These are phyloP conservation scores for Colossoma macropomum DNA, from an alignment of 2,113 vertebrate species.

Conservation along the genomic window DNA sequence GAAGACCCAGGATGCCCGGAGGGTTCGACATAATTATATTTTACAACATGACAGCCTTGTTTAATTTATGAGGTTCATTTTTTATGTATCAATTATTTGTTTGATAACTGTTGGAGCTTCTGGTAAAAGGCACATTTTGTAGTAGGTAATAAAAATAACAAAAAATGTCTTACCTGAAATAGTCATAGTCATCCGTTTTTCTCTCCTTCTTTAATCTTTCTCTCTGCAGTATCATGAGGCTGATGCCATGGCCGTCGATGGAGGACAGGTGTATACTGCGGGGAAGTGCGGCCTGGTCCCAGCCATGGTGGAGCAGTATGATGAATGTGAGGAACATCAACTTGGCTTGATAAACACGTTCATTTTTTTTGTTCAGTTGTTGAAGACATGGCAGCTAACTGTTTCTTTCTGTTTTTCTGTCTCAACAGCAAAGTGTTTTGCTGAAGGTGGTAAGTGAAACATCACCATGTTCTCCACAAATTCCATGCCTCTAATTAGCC, in stretches of 20 bases:
- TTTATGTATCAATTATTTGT: no score
- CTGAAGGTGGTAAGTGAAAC: constrained; percentile 13
- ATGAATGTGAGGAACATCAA: constrained; percentile 56
- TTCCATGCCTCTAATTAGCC: no score
- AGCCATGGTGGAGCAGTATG: constrained; percentile 82
- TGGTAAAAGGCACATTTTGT: no score
- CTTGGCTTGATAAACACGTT: not conserved
- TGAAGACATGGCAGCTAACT: not conserved
- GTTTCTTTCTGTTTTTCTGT: not conserved
- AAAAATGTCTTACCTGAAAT: no score
- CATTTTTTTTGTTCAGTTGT: not conserved
- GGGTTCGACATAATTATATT: no score
- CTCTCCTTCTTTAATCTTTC: constrained; percentile 4
- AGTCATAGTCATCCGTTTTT: not conserved
- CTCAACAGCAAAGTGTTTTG: constrained; percentile 53
- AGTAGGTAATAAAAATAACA: no score
- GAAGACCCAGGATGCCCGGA: no score
- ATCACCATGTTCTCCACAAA: not conserved
- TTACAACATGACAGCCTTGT: no score
- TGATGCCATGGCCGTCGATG: constrained; percentile 86
- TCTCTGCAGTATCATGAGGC: constrained; percentile 81
- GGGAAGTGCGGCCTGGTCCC: constrained; percentile 85
- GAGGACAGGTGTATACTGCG: constrained; percentile 85
- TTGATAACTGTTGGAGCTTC: no score
- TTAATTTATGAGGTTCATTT: no score